Base-by-base conservation (phyloP, 2,888 invertebrate species). In the Eretmocerus hayati region DNA sequence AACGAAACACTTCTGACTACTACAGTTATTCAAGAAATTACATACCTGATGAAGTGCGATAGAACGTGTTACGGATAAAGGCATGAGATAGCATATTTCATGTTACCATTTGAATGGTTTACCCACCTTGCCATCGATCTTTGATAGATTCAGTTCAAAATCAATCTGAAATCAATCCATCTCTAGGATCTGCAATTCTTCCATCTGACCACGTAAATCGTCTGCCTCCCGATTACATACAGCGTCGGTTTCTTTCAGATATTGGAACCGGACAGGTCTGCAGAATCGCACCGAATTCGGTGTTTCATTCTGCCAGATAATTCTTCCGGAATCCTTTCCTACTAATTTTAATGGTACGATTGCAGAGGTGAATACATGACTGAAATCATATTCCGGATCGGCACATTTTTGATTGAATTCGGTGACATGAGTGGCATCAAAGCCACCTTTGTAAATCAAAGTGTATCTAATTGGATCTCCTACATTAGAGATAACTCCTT, bases 101-200 rank as follows among this genome's bases (percentile, higher is more conserved):
- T 26, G 26, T 35, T 26, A 22, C n/a, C 20, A 22, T 21, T 8
- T 8, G 19, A 32, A 15, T 11, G 13, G 11, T 5, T 15, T 30
- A 31, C 19, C 21, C 18, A 47, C 47, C 36, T 47, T 47, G 11
- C 47, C 30, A 22, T 41, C 47, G 15, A 47, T 42, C 47, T 42
- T 47, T 3, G 41, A 42, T 8, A 42, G 22, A 13, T 21, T 8
- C 36, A 48, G 18, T n/a, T 35, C 18, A 32, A 35, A 9, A 8
- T 16, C 18, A 15, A 35, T 18, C 6, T 13, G 16, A 16, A 11
- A 35, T 11, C 35, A 15, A 35, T 18, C 16, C 18, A 37, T 13
- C 5, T 20, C 15, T 3, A 37, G 19, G 2, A 4, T 15, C 20
- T 20, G 11, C 5, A 20, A 20, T 15, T 37, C 20, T 16, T 20